These are phyloP conservation scores for Onychostoma macrolepis DNA, from an alignment of 2,113 vertebrate species.

Conservation along the genomic window DNA sequence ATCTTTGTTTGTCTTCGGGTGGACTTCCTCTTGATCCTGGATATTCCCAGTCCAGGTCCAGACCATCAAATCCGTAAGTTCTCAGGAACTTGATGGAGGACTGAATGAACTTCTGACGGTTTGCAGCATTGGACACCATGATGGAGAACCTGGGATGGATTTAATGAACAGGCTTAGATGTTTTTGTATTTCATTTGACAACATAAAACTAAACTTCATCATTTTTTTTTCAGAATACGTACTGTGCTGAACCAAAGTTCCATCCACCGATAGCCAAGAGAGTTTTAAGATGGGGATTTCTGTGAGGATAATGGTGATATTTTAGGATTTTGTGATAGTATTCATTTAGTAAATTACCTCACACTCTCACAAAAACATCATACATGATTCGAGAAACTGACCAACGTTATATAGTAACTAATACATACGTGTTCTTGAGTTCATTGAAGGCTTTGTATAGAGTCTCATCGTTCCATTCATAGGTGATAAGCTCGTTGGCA, in stretches of 20 bases:
- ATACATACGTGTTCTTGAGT: constrained; percentile 79
- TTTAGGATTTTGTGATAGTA: no score
- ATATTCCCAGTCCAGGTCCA: constrained; percentile 84
- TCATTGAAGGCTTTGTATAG: constrained; percentile 83
- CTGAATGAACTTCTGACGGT: constrained; percentile 79
- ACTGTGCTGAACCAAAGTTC: constrained; percentile 85
- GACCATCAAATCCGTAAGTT: constrained; percentile 80
- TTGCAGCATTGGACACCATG: constrained; percentile 72
- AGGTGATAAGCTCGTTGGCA: constrained; percentile 80
- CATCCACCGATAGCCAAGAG: constrained; percentile 87
- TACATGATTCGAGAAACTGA: not conserved
- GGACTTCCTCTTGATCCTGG: constrained; percentile 81
- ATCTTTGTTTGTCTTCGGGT: constrained; percentile 78
- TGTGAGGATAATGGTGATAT: constrained; percentile 58
- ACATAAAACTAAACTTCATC: not conserved
- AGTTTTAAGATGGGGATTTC: constrained; percentile 83
- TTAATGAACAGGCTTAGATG: not conserved
- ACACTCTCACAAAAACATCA: not conserved
- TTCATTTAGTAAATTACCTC: no score
- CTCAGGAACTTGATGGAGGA: constrained; percentile 79
- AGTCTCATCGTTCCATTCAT: constrained; percentile 82
- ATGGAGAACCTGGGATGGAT: constrained; percentile 74
- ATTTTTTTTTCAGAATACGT: constrained; percentile 58
- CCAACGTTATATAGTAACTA: not conserved
- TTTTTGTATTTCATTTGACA: not conserved